phyloP scores from a whole-genome alignment of 2,888 invertebrate species.

The Cantharis flavilabris region DNA sequence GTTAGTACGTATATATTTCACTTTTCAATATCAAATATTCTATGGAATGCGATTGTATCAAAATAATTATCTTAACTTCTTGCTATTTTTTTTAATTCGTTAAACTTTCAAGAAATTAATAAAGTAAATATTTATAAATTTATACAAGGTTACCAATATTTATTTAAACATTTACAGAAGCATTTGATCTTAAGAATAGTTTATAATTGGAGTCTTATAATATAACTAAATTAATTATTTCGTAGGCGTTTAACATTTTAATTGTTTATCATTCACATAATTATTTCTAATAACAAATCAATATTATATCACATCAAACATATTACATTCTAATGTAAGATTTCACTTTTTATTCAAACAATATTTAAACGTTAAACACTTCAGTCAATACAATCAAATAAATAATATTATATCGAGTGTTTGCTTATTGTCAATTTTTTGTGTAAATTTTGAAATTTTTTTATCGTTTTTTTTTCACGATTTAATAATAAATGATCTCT shows the following conservation, averaged over 20 bases:
- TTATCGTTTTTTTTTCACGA: background rate
- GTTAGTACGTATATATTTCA: too few relatives aligned
- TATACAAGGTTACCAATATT: background rate
- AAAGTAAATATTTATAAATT: background rate
- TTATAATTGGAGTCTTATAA: background rate
- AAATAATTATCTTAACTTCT: too few relatives aligned
- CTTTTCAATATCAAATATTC: too few relatives aligned
- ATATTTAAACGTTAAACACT: background rate
- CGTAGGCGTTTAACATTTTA: slow-evolving; percentile 1
- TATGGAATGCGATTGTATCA: too few relatives aligned
- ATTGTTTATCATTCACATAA: background rate
- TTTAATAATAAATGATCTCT: background rate
- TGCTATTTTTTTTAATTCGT: background rate
- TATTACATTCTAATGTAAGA: background rate
- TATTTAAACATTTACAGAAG: background rate
- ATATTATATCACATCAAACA: background rate
- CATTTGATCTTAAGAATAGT: background rate
- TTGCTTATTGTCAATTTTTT: background rate
- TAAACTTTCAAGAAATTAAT: background rate
- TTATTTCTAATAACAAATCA: background rate
- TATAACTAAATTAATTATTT: background rate
- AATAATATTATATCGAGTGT: background rate
- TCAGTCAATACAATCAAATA: background rate
- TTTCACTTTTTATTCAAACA: background rate
- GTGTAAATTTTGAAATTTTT: background rate